Base-by-base conservation (phyloP, 53 echinoderm and acorn worm species). In the Glandiceps talaboti region DNA sequence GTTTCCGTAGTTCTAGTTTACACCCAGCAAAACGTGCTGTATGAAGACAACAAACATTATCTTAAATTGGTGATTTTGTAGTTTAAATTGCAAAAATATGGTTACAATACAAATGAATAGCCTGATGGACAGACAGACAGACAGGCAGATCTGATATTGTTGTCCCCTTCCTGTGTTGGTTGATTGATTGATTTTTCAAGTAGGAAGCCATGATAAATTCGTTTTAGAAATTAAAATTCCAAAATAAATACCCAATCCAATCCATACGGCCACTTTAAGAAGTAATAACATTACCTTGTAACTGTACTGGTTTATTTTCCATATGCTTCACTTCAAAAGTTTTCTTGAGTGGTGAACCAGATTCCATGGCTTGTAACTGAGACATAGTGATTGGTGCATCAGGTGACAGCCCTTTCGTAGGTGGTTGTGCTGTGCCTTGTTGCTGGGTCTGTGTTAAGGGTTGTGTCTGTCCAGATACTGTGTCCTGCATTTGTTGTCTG, bases 341-440 rank as follows among this genome's bases (percentile, higher is more conserved):
- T 72, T 89, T 90, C 85, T 96, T 96, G 82, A 89, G 74, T 14
- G 92, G 92, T 29, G 87, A 74, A 14, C 96, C 96, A 29, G 92
- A 92, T 0, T 92, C 92, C 0, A 89, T 90, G 0, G 96, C 96
- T 74, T 96, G 96, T 25, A 96, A 92, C 82, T 96, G 96, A 28
- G 96, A 96, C 96, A 96, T 96, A 32, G 90, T 90, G 78, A 96
- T 96, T 0, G 96, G 90, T 14, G 88, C 89, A 27, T 88, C 84
- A 28, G 90, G 84, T 25, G 91, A 85, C 27, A 94, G 77, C 0
- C 90, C 90, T 32, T 73, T 77, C 73, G 77, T 85, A n/a, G 84
- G 77, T 73, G 72, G 82, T 12, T 79, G 85, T 26, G 80, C 26
- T 10, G 20, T 45, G 6, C 64, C 64, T 20, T 45, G 6, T 32